A percentile compares a stretch with the other conserved stretches of the same genome.
These are phyloP conservation scores for Drosophila ustulata DNA, from an alignment of 2,888 invertebrate species.

Conservation along the genomic window DNA sequence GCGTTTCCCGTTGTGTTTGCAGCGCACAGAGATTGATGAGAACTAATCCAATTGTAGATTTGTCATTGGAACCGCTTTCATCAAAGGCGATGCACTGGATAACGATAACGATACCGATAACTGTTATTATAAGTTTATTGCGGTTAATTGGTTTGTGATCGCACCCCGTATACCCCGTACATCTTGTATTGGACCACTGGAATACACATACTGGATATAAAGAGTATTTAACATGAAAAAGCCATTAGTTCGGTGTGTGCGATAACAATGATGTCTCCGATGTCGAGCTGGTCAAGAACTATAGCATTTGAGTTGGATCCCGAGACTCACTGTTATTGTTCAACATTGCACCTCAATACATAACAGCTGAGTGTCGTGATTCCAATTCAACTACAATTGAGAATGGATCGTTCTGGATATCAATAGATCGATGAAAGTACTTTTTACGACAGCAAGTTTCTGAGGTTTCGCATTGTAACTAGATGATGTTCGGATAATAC, in stretches of 20 bases:
- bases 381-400: constrained; percentile 47
- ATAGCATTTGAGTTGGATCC: constrained; percentile 42
- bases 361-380: constrained; percentile 55
- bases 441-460: constrained; percentile 39
- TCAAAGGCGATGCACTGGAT: constrained; percentile 46
- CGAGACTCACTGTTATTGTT: constrained; percentile 49
- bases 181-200: constrained; percentile 22
- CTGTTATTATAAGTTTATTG: constrained; percentile 7
- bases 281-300: constrained; percentile 11
- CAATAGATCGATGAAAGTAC: constrained; percentile 21
- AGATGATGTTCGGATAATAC: constrained; percentile 16
- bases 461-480: constrained; percentile 37
- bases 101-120: constrained; percentile 1
- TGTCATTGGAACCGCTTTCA: constrained; percentile 54
- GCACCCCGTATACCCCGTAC: constrained; percentile 49
- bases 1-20: constrained; percentile 6
- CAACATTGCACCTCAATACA: constrained; percentile 5
- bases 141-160: constrained; percentile 17
- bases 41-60: constrained; percentile 61
- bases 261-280: background rate
- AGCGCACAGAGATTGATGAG: constrained; percentile 51
- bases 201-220: constrained; percentile 47
- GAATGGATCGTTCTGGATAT: background rate
- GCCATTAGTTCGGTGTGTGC: background rate
- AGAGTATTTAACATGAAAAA: constrained; percentile 52